Base-by-base conservation (phyloP, 2,797 vertebrate species). In the Gymnopithys bicolor region DNA sequence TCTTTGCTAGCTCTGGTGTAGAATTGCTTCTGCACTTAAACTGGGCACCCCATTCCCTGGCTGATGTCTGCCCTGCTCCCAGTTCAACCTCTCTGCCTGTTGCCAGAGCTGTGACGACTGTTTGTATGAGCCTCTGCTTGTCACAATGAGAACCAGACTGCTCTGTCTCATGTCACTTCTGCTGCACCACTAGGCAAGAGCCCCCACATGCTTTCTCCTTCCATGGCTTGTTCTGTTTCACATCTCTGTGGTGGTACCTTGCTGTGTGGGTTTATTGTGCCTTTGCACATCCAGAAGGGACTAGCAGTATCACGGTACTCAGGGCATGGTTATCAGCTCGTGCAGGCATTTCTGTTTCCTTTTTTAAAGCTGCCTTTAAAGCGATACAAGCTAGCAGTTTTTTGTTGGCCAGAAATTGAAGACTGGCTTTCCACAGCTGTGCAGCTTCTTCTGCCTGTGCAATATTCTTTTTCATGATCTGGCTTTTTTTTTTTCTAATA, bases 181-280 rank as follows among this genome's bases (percentile, higher is more conserved):
- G 14, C 49, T 45, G 32, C 49, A 32, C 28, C 21, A 53, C 32
- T 11, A 68, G 33, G 37, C 49, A 37, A 56, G 66, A 73, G 55
- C 4, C 9, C 10, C 8, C 19, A 25, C 22, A 9, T 22, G 6
- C 66, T 56, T 51, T 58, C 59, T 71, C 37, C 37, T 63, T 19
- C 59, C 0, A 0, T 52, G 30, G 30, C 32, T 91, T 58, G 48
- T 62, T 35, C 69, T 60, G 41, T 41, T 73, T 82, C 39, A 37
- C 18, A 9, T 21, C 13, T 10, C 28, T 33, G 39, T 11, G 17
- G 10, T 24, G 51, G 22, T 49, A 35, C 7, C 22, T 70, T 0
- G 0, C 30, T 41, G 5, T 0, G 0, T 28, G 39, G 24, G 10
- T 19, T 84, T 1, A 0, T 18, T 45, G 52, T 56, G 69, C 12